phyloP scores from a whole-genome alignment of 2,888 invertebrate genomes.

The Chrysolina haemoptera region DNA sequence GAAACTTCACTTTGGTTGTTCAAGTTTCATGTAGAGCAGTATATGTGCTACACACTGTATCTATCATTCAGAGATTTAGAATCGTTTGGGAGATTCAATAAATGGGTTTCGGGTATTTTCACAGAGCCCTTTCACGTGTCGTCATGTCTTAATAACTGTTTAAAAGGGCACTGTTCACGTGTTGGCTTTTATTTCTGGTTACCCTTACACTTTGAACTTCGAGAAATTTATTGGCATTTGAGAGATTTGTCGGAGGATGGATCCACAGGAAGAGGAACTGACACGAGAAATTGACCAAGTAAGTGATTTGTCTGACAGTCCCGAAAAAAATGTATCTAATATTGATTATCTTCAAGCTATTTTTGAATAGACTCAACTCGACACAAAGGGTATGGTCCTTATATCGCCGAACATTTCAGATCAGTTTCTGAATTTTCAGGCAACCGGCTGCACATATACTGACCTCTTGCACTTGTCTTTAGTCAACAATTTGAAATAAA shows the following conservation, averaged over 20 bases:
- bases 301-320: not conserved
- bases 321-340: too few relatives aligned
- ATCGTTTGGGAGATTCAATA: conserved; percentile 43
- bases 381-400: too few relatives aligned
- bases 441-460: too few relatives aligned
- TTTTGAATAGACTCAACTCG: too few relatives aligned
- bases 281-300: not conserved
- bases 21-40: conserved; percentile 29
- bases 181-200: conserved; percentile 45
- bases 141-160: conserved; percentile 53
- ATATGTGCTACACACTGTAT: conserved; percentile 41
- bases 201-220: conserved; percentile 25
- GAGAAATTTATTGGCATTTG: conserved; percentile 25
- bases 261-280: not conserved
- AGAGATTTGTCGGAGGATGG: conserved; percentile 11
- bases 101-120: conserved; percentile 47
- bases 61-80: conserved; percentile 46
- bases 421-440: too few relatives aligned
- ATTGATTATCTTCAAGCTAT: too few relatives aligned
- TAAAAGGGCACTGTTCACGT: conserved; percentile 50
- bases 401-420: too few relatives aligned
- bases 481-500: too few relatives aligned
- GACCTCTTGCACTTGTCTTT: too few relatives aligned
- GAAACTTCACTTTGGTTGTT: not conserved
- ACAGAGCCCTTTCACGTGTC: conserved; percentile 50